Conservation (phyloP, 2,797 vertebrate genomes). For the Valencia hispanica region DNA sequence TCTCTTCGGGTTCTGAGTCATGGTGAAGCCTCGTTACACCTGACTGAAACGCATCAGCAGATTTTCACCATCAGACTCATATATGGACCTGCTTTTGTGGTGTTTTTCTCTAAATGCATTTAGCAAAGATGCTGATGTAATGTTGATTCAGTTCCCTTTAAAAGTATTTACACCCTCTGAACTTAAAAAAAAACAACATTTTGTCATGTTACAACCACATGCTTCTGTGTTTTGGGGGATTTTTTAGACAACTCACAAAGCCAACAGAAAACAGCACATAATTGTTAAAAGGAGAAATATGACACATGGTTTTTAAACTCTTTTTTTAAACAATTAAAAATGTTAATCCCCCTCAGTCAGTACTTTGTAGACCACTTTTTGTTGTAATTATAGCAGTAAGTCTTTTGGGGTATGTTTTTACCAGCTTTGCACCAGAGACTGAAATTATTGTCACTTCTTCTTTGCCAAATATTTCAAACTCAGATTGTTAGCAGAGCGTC, state of each 20-base stretch:
- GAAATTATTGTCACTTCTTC: background rate
- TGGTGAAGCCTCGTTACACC: slow-evolving; percentile 4
- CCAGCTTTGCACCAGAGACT: background rate
- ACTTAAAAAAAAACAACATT: too few relatives aligned
- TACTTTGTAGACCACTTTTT: background rate
- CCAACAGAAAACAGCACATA: background rate
- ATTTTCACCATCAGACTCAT: slow-evolving; percentile 7
- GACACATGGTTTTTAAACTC: too few relatives aligned
- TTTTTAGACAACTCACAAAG: background rate
- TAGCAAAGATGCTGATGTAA: slow-evolving; percentile 24
- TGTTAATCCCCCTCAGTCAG: background rate
- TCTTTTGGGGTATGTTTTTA: background rate
- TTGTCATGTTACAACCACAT: background rate
- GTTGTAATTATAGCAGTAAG: background rate
- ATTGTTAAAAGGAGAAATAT: background rate
- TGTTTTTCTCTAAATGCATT: slow-evolving; percentile 6
- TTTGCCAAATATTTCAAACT: background rate
- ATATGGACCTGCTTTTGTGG: slow-evolving; percentile 13
- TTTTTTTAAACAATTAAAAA: background rate
- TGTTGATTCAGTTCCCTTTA: slow-evolving; percentile 5
- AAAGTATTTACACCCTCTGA: background rate
- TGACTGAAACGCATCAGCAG: slow-evolving; percentile 24
- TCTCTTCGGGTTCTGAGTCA: slow-evolving; percentile 39
- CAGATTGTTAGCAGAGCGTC: background rate
- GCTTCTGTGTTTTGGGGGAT: background rate